Base-by-base conservation (phyloP, 2,888 invertebrate species). In the Actias luna region DNA sequence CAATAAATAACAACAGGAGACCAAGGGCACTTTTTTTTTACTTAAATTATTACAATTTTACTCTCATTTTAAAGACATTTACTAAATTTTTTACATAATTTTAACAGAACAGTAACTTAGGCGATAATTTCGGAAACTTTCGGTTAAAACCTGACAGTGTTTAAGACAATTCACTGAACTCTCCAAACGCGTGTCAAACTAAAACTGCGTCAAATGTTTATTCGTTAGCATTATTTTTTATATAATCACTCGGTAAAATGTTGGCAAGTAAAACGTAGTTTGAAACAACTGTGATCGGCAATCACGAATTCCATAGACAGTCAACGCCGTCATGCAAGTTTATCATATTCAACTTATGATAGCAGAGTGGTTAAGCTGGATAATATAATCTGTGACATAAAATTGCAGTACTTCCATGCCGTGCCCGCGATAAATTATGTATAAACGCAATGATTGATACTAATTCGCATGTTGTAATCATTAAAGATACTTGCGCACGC, bases 361-460 rank as follows among this genome's bases (percentile, higher is more conserved):
- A 22, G 12, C 4, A 14, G 5, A 55, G 55, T 55, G 55, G 10
- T 8, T 16, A 16, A 55, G 27, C 55, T 55, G 55, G 18, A 7
- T 55, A 5, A 29, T 3, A n/a, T 55, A 8, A n/a, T 29, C n/a
- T 29, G 29, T 52, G 27, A 65, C 72, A 70, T 64, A 62, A 68
- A 33, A 33, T 65, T 73, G 73, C 73, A 76, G 67, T 69, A 77
- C 83, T 82, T 78, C 69, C 76, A 80, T 75, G 76, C 67, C 72
- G 73, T 76, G 70, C 58, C 62, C 64, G 69, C 73, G 69, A 39
- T 58, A 73, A 71, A 75, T 69, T 69, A 67, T 71, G 67, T 60
- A 69, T 69, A 59, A 61, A 64, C 65, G 12, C 36, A 58, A 64
- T 68, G 67, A 72, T 71, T 70, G 68, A 65, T 66, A 64, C 63